A percentile compares a stretch with the other conserved stretches of the same genome.
phyloP scores from a whole-genome alignment of 92 coral and sea anemone species.

The Zoanthus sansibaricus region DNA sequence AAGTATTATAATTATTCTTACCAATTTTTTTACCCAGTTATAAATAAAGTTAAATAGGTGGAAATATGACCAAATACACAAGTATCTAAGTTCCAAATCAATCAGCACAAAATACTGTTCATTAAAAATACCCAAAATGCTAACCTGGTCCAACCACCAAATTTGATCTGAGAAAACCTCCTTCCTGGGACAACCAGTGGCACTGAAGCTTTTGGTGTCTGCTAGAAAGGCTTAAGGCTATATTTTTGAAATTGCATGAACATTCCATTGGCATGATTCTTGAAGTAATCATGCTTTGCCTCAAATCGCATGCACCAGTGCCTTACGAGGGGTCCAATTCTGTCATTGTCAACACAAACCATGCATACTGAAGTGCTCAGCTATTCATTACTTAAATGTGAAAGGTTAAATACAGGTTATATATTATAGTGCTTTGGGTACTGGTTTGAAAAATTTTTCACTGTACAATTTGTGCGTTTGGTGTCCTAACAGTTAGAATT shows the following conservation, averaged over 20 bases:
- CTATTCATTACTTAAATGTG: background rate
- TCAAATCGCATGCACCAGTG: slow-evolving; percentile 12
- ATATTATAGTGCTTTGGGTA: background rate
- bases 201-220: slow-evolving; percentile 26
- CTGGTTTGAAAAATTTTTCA: background rate
- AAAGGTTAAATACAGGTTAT: background rate
- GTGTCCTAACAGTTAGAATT: background rate
- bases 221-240: background rate
- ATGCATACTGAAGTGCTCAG: background rate
- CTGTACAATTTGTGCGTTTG: background rate
- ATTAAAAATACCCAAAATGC: background rate
- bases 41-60: too few species aligned
- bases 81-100: too few species aligned
- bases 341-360: background rate
- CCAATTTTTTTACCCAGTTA: too few species aligned
- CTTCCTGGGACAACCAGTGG: slow-evolving; percentile 27
- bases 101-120: too few species aligned
- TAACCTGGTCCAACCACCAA: slow-evolving; percentile 33
- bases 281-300: slow-evolving; percentile 20
- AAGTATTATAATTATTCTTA: too few species aligned
- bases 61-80: too few species aligned
- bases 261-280: slow-evolving; percentile 7
- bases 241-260: background rate
- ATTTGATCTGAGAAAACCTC: slow-evolving; percentile 10
- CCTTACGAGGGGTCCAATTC: slow-evolving; percentile 8